Conservation (phyloP, 2,888 invertebrate genomes). For the Mantis religiosa region DNA sequence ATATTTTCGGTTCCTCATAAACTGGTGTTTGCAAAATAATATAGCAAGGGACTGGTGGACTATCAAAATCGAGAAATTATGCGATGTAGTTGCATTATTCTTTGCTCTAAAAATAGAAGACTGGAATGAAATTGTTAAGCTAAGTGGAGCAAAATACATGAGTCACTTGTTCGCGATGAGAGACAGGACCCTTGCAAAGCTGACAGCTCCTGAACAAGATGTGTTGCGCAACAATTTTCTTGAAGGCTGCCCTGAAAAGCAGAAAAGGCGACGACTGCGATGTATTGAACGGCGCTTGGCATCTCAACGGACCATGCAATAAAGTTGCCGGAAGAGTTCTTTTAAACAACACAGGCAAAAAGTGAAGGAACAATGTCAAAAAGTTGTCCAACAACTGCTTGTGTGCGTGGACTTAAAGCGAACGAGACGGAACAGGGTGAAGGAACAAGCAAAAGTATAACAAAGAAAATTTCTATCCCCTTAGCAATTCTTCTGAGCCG, state of each 20-base stretch:
- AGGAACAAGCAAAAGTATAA: neutral
- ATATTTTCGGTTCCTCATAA: no score
- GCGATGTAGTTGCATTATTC: no score
- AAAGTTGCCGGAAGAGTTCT: neutral
- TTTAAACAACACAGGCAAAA: conserved; percentile 19
- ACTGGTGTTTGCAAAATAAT: no score
- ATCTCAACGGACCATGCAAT: neutral
- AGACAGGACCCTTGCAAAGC: neutral
- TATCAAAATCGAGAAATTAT: no score
- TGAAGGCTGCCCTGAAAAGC: neutral
- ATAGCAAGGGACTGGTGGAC: no score
- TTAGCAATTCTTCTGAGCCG: neutral
- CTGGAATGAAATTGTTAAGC: neutral
- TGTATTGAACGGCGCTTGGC: neutral
- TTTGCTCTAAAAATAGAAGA: no score
- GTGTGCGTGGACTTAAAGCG: neutral
- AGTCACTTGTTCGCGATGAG: neutral
- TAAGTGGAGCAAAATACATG: neutral
- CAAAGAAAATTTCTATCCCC: neutral
- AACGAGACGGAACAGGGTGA: neutral
- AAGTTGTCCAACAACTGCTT: neutral
- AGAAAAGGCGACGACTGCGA: neutral
- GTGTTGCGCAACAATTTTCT: neutral
- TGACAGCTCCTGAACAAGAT: neutral
- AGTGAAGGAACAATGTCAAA: conserved; percentile 1